Base-by-base conservation (phyloP, 1,140 invertebrate species). In the Drosophila oshimai region DNA sequence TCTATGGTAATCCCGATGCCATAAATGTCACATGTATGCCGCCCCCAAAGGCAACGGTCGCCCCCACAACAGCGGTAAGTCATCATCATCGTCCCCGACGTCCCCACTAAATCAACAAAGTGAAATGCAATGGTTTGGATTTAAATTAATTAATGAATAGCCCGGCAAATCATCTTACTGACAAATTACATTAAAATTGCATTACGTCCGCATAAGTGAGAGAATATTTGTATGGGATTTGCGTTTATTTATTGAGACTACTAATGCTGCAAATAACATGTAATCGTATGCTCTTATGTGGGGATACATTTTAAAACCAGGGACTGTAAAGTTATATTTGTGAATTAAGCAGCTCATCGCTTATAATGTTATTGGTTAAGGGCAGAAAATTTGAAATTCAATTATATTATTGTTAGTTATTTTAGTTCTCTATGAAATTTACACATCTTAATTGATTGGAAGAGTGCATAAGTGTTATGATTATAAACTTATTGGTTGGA, bases 1-100 rank as follows among this genome's bases (percentile, higher is more conserved):
- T 90, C 36, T 90, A 88, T 73, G 71, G 60, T 58, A 90, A 90
- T 73, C 83, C 73, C 50, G 88, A 90, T 44, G 88, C 79, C 51
- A 60, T 90, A 47, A 55, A 39, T 29, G 51, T 58, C 24, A 76
- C 80, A 41, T 90, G 88, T 50, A 64, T 77, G 69, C 60, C 87
- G 34, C 78, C 79, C 37, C 55, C 60, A 68, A 71, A 80, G 50
- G 70, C 77, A 45, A 75, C 80, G 54, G 20, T 26, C 6, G 50
- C 58, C n/a, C 34, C 55, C 39, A 61, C 46, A 24, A 33, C 73
- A 60, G 54, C 73, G 88, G 88, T 90, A 90, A 90, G 88, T 90
- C 26, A 61, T 22, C 18, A 13, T 20, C 29, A 68, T 20, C 39
- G 13, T 54, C 34, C 41, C 41, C 46, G 18, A 44, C 39, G 37